Evolutionary conservation across 2,888 invertebrate genomes (phyloP).

Genomic region (Homarus gammarus): DNA sequence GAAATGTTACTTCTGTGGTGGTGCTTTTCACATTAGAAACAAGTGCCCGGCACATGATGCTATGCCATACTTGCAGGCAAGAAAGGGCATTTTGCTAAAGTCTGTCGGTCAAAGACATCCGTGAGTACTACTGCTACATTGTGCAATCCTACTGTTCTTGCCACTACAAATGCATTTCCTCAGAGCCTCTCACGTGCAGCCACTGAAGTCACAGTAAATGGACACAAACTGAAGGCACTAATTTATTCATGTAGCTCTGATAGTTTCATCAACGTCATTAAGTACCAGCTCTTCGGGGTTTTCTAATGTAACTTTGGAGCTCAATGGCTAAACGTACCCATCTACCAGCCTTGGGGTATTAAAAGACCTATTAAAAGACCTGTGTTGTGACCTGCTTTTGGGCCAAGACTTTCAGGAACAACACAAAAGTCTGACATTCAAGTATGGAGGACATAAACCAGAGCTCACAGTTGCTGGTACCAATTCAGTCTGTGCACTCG

Average conservation of each 20-base stretch:
- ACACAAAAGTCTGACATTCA: slow-evolving; percentile 20
- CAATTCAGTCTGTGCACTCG: slow-evolving; percentile 21
- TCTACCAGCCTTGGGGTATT: background rate
- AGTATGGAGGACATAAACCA: slow-evolving; percentile 25
- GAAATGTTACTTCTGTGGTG: slow-evolving; percentile 20
- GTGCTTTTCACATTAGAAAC: background rate
- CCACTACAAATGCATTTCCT: slow-evolving; percentile 6
- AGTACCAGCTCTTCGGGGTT: background rate
- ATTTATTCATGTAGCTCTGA: slow-evolving; percentile 4
- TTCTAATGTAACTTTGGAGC: background rate
- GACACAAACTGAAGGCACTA: background rate
- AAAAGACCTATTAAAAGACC: slow-evolving; percentile 14
- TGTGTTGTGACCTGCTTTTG: slow-evolving; percentile 26
- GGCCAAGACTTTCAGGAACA: slow-evolving; percentile 43
- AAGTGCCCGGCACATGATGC: background rate
- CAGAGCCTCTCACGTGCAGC: slow-evolving; percentile 23
- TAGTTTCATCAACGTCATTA: background rate
- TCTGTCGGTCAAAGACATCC: background rate
- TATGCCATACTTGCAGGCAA: background rate
- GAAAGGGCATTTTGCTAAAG: slow-evolving; percentile 17
- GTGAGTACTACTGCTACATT: slow-evolving; percentile 13
- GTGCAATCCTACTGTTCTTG: slow-evolving; percentile 5
- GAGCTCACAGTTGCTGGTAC: slow-evolving; percentile 7
- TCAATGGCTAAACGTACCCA: slow-evolving; percentile 11
- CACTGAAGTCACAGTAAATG: background rate